Conservation (phyloP, 1,140 invertebrate genomes). For the Ostrea edulis region DNA sequence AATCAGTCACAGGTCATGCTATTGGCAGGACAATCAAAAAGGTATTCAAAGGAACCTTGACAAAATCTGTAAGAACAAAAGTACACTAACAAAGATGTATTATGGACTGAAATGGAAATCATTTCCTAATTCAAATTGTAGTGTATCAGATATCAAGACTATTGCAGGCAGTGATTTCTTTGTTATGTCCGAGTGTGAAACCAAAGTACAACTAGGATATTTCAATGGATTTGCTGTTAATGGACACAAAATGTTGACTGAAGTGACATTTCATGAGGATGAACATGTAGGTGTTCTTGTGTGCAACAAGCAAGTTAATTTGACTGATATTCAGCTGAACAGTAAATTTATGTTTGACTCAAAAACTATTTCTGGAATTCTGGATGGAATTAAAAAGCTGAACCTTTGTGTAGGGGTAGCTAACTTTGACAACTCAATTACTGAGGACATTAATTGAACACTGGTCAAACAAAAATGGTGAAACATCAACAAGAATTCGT, state of each 20-base stretch:
- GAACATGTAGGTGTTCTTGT: background rate
- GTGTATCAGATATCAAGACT: conserved; percentile 8
- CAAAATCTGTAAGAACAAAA: background rate
- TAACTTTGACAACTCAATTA: background rate
- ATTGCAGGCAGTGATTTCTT: background rate
- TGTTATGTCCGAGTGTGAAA: background rate
- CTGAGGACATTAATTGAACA: background rate
- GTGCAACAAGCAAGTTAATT: background rate
- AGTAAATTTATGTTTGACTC: conserved; percentile 10
- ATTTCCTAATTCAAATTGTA: background rate
- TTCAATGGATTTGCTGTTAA: conserved; percentile 2
- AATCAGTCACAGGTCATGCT: conserved; percentile 17
- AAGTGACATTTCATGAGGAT: background rate
- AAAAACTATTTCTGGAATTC: background rate
- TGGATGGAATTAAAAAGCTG: conserved; percentile 6
- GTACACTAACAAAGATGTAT: background rate
- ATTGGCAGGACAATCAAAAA: background rate
- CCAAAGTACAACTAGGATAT: background rate
- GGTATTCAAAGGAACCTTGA: background rate
- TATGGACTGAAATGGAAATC: background rate
- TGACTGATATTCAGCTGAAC: background rate
- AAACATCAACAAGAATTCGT: conserved; percentile 6
- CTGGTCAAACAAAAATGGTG: conserved; percentile 7
- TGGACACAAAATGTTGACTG: conserved; percentile 13
- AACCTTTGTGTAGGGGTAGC: background rate